Percentiles rank a stretch among this genome's conserved stretches.
phyloP scores from a whole-genome alignment of 2,888 invertebrate species.

The Nymphalis urticae region DNA sequence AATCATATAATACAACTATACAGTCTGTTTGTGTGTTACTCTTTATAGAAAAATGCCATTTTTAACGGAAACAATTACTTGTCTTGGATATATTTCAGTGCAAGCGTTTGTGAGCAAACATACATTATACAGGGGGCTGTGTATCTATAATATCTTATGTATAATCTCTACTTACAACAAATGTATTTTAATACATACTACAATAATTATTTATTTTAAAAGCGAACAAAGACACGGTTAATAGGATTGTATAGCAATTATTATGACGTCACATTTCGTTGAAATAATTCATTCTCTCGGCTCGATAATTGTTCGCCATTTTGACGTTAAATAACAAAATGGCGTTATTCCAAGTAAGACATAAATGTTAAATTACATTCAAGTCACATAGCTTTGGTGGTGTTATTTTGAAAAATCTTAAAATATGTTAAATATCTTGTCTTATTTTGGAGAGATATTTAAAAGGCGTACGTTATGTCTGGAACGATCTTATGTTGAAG shows the following conservation, averaged over 20 bases:
- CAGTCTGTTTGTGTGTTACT: too few species aligned
- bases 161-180: too few species aligned
- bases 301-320: slow-evolving; percentile 11
- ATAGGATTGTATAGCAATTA: neutral
- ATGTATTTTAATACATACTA: too few species aligned
- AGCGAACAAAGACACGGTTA: neutral
- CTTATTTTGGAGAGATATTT: neutral
- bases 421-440: neutral
- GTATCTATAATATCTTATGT: too few species aligned
- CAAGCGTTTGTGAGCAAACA: too few species aligned
- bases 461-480: neutral
- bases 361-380: slow-evolving; percentile 13
- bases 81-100: too few species aligned
- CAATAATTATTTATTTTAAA: neutral
- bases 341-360: slow-evolving; percentile 11
- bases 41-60: too few species aligned
- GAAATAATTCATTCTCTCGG: slow-evolving; percentile 11
- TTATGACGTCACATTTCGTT: slow-evolving; percentile 8
- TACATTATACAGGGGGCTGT: too few species aligned
- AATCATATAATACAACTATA: too few species aligned
- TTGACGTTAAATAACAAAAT: slow-evolving; percentile 10
- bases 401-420: slow-evolving; percentile 10
- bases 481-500: neutral
- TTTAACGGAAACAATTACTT: too few species aligned
- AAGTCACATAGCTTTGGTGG: slow-evolving; percentile 1